These are phyloP conservation scores for Anoplius nigerrimus DNA, from an alignment of 2,888 invertebrate species.

Conservation along the genomic window DNA sequence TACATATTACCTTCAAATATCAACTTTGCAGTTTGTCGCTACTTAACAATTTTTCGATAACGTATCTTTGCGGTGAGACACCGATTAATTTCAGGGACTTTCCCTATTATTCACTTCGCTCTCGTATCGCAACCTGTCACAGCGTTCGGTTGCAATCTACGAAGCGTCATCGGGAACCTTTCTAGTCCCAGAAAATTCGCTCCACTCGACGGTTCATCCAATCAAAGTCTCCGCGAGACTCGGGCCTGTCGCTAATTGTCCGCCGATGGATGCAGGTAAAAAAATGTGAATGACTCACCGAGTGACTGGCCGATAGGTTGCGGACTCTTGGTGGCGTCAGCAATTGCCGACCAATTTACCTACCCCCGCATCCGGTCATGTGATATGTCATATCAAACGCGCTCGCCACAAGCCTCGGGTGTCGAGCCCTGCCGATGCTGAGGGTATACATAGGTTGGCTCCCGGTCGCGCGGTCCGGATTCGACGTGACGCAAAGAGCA, in stretches of 20 bases:
- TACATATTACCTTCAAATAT: no score
- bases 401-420: conserved; percentile 46
- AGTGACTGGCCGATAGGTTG: conserved; percentile 72
- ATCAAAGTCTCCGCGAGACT: no score
- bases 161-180: not conserved
- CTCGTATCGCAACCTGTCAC: no score
- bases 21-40: no score
- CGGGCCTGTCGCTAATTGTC: not conserved
- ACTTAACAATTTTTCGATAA: no score
- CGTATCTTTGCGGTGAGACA: no score
- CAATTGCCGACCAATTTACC: conserved; percentile 75
- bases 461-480: conserved; percentile 14
- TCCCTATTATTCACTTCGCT: no score
- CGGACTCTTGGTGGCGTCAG: conserved; percentile 72
- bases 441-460: conserved; percentile 49
- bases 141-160: no score
- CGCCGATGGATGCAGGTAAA: conserved; percentile 39
- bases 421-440: conserved; percentile 37
- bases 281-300: conserved; percentile 57
- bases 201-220: not conserved
- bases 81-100: no score
- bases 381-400: conserved; percentile 71
- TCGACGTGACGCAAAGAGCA: conserved; percentile 12
- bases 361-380: conserved; percentile 75
- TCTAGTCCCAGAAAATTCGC: not conserved